Evolutionary conservation across 2,113 vertebrate species (phyloP), one percentile per base, ranked within the genome.

Genomic region (Nesogale talazaci): DNA sequence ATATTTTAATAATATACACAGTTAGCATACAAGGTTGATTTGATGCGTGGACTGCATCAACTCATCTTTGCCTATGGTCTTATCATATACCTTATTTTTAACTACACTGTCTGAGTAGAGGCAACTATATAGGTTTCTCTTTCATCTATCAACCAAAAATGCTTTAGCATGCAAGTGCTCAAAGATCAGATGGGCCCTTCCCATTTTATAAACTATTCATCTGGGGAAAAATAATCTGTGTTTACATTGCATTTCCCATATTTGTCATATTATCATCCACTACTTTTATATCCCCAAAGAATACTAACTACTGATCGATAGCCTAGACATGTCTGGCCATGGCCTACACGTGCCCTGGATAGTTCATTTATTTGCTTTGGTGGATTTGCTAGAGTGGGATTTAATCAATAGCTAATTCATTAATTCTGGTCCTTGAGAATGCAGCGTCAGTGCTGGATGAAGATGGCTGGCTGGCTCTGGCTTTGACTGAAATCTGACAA

Each of bases 321-420:
- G 97, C 98, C 98, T 96, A 56, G 98, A 98, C 98, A 98, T 98
- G 98, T 98, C 98, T 98, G 98, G 97, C 98, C 96, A 3, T 98
- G 98, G 98, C 98, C 98, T 99, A 98, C 98, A 98, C 52, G 97
- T 98, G 98, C 98, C 98, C 98, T 84, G 97, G 98, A 98, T 98
- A 99, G 98, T 99, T 99, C 98, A 99, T 99, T 99, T 99, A 98
- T 99, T 99, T 98, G 98, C 98, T 98, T 98, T 97, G 98, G 98
- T 98, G 98, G 98, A 99, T 99, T 98, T 99, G 98, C 98, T 98
- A 97, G 98, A 99, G 98, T 98, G 98, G 98, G 98, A 98, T 99
- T 98, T 99, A 99, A 99, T 99, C 99, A 99, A 99, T 99, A 99
- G 98, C 98, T 99, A 98, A 99, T 99, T 99, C 98, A 99, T 99